These are phyloP conservation scores for Microctonus aethiopoides DNA, from an alignment of 2,888 invertebrate genomes.

Conservation along the genomic window DNA sequence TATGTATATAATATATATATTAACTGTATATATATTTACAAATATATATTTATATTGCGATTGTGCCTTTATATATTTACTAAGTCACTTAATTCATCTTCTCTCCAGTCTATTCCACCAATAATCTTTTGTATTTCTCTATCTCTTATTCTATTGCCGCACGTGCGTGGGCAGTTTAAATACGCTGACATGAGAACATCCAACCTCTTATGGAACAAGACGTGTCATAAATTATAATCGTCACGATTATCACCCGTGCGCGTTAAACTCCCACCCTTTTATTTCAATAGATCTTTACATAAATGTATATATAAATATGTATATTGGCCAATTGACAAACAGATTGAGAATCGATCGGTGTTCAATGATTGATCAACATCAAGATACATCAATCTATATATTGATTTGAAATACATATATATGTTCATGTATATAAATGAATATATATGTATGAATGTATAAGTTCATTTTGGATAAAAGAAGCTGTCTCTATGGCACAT, in stretches of 20 bases:
- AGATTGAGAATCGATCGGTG: neutral
- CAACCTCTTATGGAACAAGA: conserved; percentile 51
- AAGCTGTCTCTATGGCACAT: neutral
- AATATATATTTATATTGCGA: neutral
- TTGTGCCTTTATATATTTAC: neutral
- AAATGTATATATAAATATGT: conserved; percentile 2
- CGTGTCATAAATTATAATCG: conserved; percentile 62
- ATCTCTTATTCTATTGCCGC: conserved; percentile 7
- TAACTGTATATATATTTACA: neutral
- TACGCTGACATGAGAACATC: conserved; percentile 50
- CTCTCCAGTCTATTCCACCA: no score
- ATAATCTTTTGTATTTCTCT: no score
- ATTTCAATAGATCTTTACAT: conserved; percentile 15
- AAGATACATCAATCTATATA: neutral
- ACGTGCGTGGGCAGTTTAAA: conserved; percentile 49
- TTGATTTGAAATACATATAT: neutral
- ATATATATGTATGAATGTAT: no score
- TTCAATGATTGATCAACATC: neutral
- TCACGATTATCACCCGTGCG: conserved; percentile 48
- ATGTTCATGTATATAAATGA: neutral
- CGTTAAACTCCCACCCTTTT: conserved; percentile 29
- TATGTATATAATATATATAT: neutral
- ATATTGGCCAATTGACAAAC: neutral
- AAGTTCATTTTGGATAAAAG: no score
- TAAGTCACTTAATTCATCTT: no score